Evolutionary conservation across 2,888 invertebrate species (phyloP).

Genomic region (Netelia melanura): DNA sequence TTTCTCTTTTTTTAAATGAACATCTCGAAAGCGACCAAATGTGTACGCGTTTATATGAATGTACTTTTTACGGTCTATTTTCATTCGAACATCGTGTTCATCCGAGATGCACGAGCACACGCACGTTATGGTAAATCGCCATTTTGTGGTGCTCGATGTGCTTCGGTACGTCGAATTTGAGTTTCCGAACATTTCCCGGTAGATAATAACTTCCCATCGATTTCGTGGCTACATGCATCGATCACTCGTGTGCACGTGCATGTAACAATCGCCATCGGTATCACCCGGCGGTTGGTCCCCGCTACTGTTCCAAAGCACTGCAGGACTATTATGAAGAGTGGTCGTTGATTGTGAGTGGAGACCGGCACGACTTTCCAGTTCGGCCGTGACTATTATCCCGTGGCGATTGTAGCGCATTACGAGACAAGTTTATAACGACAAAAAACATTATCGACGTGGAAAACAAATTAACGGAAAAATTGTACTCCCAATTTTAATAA

Average conservation of each 20-base stretch:
- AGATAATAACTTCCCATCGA: constrained; percentile 51
- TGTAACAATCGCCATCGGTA: not conserved
- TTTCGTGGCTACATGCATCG: constrained; percentile 11
- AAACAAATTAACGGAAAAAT: not conserved
- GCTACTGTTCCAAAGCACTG: not conserved
- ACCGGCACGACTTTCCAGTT: not conserved
- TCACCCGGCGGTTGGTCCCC: not conserved
- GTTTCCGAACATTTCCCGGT: constrained; percentile 41
- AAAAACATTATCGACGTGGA: too few relatives aligned
- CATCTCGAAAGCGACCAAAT: not conserved
- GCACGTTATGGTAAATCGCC: constrained; percentile 22
- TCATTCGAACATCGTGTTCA: constrained; percentile 1
- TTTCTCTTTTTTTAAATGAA: constrained; percentile 18
- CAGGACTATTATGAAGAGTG: not conserved
- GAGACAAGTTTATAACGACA: too few relatives aligned
- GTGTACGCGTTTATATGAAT: not conserved
- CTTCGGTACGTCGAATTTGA: constrained; percentile 14
- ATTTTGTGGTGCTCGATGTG: not conserved
- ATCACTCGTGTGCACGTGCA: not conserved
- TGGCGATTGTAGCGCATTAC: not conserved
- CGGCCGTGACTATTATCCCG: not conserved
- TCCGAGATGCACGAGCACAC: not conserved
- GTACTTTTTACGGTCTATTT: constrained; percentile 23
- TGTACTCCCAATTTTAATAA: not conserved
- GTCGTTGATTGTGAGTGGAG: not conserved